These are phyloP conservation scores for Metaphire vulgaris DNA, from an alignment of 1,140 invertebrate genomes.

Conservation along the genomic window DNA sequence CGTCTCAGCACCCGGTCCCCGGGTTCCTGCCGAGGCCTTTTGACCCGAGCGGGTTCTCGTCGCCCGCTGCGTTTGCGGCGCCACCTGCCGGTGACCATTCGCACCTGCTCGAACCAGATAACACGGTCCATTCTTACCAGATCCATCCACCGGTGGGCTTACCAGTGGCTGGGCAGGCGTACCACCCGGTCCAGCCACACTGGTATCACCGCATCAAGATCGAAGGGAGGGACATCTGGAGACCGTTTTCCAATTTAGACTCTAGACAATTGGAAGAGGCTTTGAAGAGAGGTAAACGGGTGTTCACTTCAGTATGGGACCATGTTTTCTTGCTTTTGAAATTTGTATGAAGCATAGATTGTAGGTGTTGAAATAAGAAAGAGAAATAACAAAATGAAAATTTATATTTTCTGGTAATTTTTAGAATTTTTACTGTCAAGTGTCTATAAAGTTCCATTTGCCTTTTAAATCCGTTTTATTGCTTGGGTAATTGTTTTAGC, in stretches of 20 bases:
- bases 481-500: too few relatives aligned
- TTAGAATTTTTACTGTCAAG: too few relatives aligned
- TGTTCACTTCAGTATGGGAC: too few relatives aligned
- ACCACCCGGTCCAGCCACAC: conserved; percentile 69
- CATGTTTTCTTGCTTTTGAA: too few relatives aligned
- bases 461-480: too few relatives aligned
- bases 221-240: conserved; percentile 69
- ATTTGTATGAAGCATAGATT: too few relatives aligned
- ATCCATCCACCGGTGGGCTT: background rate
- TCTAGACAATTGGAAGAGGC: conserved; percentile 69
- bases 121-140: background rate
- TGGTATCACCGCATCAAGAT: conserved; percentile 78
- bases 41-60: background rate
- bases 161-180: conserved; percentile 38
- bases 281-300: conserved; percentile 62
- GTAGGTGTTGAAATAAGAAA: too few relatives aligned
- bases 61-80: background rate
- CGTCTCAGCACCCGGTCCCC: too few relatives aligned
- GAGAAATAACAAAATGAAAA: too few relatives aligned
- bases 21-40: background rate
- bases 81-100: background rate
- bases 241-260: conserved; percentile 75
- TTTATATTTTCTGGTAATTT: too few relatives aligned
- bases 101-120: background rate
- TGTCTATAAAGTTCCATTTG: too few relatives aligned